Evolutionary conservation across 2,797 vertebrate species (phyloP).

Genomic region (Erethizon dorsatum): DNA sequence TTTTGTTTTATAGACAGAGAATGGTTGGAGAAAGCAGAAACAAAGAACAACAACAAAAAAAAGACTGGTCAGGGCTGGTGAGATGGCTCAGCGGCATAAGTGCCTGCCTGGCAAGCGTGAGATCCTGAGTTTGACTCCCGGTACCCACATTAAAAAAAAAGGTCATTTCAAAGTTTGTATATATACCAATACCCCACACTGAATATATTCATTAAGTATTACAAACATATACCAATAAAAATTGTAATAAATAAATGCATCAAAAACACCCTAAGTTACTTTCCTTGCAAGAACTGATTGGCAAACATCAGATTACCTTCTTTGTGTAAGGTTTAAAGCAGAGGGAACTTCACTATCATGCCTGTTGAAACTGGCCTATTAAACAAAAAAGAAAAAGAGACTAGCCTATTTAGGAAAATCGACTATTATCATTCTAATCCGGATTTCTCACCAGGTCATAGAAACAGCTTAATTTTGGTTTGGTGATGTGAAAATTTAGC

Average conservation of each 20-base stretch:
- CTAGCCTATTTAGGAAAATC: background rate
- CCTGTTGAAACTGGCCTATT: background rate
- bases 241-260: background rate
- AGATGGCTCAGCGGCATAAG: no score
- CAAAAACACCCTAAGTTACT: background rate
- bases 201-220: background rate
- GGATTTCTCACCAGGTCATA: background rate
- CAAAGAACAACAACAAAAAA: background rate
- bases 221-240: background rate
- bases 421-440: background rate
- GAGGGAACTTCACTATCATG: background rate
- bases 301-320: background rate
- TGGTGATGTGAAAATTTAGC: background rate
- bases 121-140: no score
- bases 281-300: background rate
- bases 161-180: background rate
- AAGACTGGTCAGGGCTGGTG: background rate
- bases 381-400: background rate
- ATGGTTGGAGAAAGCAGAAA: background rate
- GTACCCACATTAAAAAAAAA: no score
- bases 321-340: background rate
- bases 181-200: background rate
- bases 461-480: background rate
- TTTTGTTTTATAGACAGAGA: background rate
- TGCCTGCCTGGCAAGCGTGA: no score